These are phyloP conservation scores for Toxostoma redivivum DNA, from an alignment of 2,113 vertebrate genomes.

Conservation along the genomic window DNA sequence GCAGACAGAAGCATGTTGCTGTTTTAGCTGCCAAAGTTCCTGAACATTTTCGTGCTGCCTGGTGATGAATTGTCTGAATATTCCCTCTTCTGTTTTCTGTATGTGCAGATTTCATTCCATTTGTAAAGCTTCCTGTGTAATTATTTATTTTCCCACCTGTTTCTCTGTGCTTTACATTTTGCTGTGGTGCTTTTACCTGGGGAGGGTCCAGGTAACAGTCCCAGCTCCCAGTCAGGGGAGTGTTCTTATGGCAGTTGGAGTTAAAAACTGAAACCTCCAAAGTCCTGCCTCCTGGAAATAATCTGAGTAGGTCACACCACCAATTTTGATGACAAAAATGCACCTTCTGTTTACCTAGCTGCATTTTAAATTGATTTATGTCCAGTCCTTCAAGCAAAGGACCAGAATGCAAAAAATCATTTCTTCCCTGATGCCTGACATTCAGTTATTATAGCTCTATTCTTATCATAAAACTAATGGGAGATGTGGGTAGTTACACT, in stretches of 20 bases:
- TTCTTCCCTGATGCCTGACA: neutral
- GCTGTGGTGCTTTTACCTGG: neutral
- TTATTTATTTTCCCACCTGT: neutral
- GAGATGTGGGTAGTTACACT: neutral
- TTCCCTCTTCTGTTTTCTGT: neutral
- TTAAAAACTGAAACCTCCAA: neutral
- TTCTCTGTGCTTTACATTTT: neutral
- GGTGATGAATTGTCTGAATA: neutral
- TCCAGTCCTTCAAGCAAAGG: neutral
- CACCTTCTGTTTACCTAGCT: neutral
- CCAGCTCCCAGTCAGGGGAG: neutral
- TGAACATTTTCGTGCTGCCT: neutral
- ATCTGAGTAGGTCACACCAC: neutral
- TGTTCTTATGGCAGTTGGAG: neutral
- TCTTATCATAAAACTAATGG: neutral
- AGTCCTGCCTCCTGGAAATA: neutral
- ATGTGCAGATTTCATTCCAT: neutral
- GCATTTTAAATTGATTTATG: neutral
- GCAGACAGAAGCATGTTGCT: neutral
- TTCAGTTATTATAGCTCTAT: neutral
- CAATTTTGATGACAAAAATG: neutral
- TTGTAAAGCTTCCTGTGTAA: neutral
- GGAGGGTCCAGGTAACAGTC: neutral
- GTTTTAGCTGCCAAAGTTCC: neutral
- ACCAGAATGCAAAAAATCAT: neutral